phyloP scores from a whole-genome alignment of 2,888 invertebrate genomes.

The Agrochola macilenta region DNA sequence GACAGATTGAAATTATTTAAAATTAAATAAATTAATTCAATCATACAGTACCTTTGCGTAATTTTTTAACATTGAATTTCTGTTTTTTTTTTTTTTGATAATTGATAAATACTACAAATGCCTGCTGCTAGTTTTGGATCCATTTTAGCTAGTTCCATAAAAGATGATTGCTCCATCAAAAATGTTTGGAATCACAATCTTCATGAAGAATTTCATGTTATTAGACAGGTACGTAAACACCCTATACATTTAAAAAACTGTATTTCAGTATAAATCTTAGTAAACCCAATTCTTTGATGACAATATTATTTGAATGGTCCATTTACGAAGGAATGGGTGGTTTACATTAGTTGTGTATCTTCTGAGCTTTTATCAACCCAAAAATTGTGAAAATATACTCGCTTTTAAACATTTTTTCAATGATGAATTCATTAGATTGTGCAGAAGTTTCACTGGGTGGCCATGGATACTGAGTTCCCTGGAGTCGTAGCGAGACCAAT shows the following conservation, averaged over 20 bases:
- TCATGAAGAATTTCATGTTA: constrained; percentile 98
- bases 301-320: background rate
- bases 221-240: constrained; percentile 94
- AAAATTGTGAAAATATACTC: background rate
- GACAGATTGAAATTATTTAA: too few species aligned
- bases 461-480: constrained; percentile 99
- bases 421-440: constrained; percentile 89
- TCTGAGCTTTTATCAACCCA: background rate
- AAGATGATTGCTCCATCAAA: constrained; percentile 98
- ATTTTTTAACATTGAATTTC: background rate
- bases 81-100: constrained; percentile 2
- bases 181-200: constrained; percentile 99
- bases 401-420: too few species aligned
- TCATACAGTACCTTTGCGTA: background rate
- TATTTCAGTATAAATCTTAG: background rate
- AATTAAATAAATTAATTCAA: background rate
- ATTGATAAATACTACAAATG: constrained; percentile 86
- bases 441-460: constrained; percentile 95
- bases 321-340: background rate
- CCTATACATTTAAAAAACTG: background rate
- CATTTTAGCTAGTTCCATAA: constrained; percentile 83
- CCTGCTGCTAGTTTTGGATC: constrained; percentile 93
- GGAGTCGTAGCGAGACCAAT: constrained; percentile 99
- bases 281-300: background rate
- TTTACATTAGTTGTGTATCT: background rate